Evolutionary conservation across 2,888 invertebrate species (phyloP).

Genomic region (Polymixis lichenea): DNA sequence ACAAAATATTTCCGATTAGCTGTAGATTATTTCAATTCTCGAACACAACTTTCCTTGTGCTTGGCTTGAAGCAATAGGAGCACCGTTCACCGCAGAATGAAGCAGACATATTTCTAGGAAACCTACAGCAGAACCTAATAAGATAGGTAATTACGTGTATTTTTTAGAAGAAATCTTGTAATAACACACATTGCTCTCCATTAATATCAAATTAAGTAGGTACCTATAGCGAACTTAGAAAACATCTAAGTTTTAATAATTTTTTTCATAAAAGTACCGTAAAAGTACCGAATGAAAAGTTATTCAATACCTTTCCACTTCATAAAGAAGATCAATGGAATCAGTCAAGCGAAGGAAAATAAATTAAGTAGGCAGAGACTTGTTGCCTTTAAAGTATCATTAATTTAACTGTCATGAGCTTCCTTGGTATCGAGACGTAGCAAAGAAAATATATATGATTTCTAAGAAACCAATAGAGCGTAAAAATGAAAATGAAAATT

Average conservation of each 20-base stretch:
- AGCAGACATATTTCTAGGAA: constrained; percentile 31
- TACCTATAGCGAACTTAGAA: constrained; percentile 20
- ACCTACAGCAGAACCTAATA: constrained; percentile 18
- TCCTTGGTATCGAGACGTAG: constrained; percentile 37
- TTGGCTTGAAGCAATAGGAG: constrained; percentile 12
- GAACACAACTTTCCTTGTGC: constrained; percentile 22
- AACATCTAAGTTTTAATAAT: constrained; percentile 44
- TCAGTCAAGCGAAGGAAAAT: constrained; percentile 58
- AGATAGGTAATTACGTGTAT: constrained; percentile 15
- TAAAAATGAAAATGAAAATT: not conserved
- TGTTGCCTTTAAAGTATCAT: constrained; percentile 65
- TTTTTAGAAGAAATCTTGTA: constrained; percentile 11
- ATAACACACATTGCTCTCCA: constrained; percentile 13
- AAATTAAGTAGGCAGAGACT: constrained; percentile 63
- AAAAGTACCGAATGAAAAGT: constrained; percentile 45
- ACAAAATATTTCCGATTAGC: constrained; percentile 1
- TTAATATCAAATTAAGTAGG: constrained; percentile 29
- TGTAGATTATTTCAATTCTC: constrained; percentile 27
- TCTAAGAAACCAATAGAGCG: constrained; percentile 10
- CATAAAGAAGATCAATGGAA: constrained; percentile 65
- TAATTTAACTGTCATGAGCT: constrained; percentile 64
- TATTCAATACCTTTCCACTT: constrained; percentile 63
- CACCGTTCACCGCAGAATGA: constrained; percentile 26
- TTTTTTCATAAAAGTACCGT: constrained; percentile 43
- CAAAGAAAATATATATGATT: constrained; percentile 44